Percentiles rank a stretch among this genome's conserved stretches.
Conservation (phyloP, 2,888 invertebrate genomes). For the Lasiommata megera region DNA sequence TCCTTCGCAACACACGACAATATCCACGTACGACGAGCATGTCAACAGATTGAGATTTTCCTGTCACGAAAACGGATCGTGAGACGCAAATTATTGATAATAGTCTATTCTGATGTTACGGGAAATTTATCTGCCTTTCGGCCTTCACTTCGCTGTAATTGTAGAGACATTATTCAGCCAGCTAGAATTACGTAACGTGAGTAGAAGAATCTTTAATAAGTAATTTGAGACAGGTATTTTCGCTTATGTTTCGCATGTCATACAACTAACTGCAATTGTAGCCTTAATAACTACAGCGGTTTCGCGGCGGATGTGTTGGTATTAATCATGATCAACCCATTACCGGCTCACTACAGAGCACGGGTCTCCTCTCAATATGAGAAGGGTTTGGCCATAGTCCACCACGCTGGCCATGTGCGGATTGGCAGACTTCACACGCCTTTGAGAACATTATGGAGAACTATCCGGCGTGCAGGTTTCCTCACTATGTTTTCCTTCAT, state of each 20-base stretch:
- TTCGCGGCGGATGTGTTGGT: too few species aligned
- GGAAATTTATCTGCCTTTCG: slow-evolving; percentile 20
- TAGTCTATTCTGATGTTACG: slow-evolving; percentile 17
- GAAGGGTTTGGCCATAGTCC: too few species aligned
- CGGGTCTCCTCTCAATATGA: too few species aligned
- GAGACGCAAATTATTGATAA: slow-evolving; percentile 41
- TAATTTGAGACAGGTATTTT: not conserved
- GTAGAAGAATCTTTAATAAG: not conserved
- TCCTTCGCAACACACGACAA: not conserved
- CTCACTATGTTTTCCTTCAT: too few species aligned
- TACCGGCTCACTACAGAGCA: too few species aligned
- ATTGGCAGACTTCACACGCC: too few species aligned
- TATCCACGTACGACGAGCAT: slow-evolving; percentile 4
- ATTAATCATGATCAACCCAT: too few species aligned
- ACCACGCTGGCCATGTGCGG: too few species aligned
- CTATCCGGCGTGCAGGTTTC: too few species aligned
- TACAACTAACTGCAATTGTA: too few species aligned
- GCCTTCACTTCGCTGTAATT: slow-evolving; percentile 24
- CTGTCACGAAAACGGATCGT: slow-evolving; percentile 57
- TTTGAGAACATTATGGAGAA: too few species aligned
- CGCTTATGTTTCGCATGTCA: not conserved
- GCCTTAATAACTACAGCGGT: not conserved
- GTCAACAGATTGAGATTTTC: slow-evolving; percentile 43
- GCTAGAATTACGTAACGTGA: slow-evolving; percentile 6
- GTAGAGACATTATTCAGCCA: slow-evolving; percentile 8